phyloP scores from a whole-genome alignment of 2,797 vertebrate genomes.

The Telmatherina bonti region DNA sequence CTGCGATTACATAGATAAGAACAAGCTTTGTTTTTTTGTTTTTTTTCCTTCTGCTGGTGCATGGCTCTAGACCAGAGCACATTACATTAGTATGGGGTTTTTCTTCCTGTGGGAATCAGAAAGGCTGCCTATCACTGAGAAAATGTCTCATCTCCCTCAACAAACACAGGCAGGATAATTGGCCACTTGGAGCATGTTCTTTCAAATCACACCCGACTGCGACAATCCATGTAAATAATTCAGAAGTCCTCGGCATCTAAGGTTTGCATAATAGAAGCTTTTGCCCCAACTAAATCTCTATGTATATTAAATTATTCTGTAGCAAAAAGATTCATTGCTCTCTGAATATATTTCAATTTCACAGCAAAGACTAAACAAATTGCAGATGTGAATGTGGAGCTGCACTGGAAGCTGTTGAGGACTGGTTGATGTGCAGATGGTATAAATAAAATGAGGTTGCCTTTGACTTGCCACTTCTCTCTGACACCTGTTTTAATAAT shows the following conservation, averaged over 20 bases:
- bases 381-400: constrained; percentile 36
- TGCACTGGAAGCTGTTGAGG: constrained; percentile 56
- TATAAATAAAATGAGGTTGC: constrained; percentile 56
- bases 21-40: constrained; percentile 87
- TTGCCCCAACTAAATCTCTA: constrained; percentile 38
- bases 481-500: constrained; percentile 69
- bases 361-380: constrained; percentile 60
- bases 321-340: constrained; percentile 39
- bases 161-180: constrained; percentile 66
- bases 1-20: constrained; percentile 96
- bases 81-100: constrained; percentile 89
- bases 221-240: constrained; percentile 74
- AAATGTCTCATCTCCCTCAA: constrained; percentile 60
- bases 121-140: constrained; percentile 54
- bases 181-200: constrained; percentile 55
- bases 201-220: constrained; percentile 65
- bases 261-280: constrained; percentile 42
- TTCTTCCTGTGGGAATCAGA: constrained; percentile 66
- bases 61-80: constrained; percentile 82
- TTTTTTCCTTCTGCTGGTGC: constrained; percentile 82
- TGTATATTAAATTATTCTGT: constrained; percentile 45
- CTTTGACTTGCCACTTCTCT: constrained; percentile 63
- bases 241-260: constrained; percentile 53
- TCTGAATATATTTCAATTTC: constrained; percentile 49
- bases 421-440: constrained; percentile 52